Conservation (phyloP, 2,113 vertebrate genomes). For the Odontesthes bonariensis region DNA sequence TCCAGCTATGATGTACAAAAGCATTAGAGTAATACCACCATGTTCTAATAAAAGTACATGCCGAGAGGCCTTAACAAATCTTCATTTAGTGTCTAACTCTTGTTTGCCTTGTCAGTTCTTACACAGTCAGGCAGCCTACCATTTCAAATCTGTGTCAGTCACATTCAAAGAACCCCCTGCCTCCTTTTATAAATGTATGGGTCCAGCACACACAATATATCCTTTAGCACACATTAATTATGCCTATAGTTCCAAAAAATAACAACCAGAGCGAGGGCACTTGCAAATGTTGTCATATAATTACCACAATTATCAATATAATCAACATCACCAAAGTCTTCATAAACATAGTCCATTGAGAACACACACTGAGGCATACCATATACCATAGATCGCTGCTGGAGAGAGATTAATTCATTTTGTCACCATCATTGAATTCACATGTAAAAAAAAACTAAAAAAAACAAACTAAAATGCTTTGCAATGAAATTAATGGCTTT, state of each 20-base stretch:
- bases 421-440: slow-evolving; percentile 60
- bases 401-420: slow-evolving; percentile 61
- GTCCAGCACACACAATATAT: slow-evolving; percentile 72
- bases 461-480: slow-evolving; percentile 24
- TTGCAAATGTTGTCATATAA: slow-evolving; percentile 80
- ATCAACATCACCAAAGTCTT: slow-evolving; percentile 77
- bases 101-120: slow-evolving; percentile 29
- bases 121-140: slow-evolving; percentile 44
- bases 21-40: slow-evolving; percentile 50
- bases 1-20: slow-evolving; percentile 66
- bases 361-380: slow-evolving; percentile 79
- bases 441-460: slow-evolving; percentile 43
- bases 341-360: slow-evolving; percentile 72
- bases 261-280: slow-evolving; percentile 80
- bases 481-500: slow-evolving; percentile 70
- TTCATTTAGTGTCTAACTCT: slow-evolving; percentile 26
- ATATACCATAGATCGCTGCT: slow-evolving; percentile 73
- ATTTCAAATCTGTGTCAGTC: slow-evolving; percentile 59
- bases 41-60: slow-evolving; percentile 58
- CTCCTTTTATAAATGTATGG: slow-evolving; percentile 68
- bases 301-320: slow-evolving; percentile 81
- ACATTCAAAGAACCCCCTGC: slow-evolving; percentile 76
- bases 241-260: slow-evolving; percentile 74
- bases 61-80: slow-evolving; percentile 52
- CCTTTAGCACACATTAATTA: slow-evolving; percentile 71